Evolutionary conservation across 2,113 vertebrate genomes (phyloP), one percentile per base, ranked within the genome.

Genomic region (Solea solea): DNA sequence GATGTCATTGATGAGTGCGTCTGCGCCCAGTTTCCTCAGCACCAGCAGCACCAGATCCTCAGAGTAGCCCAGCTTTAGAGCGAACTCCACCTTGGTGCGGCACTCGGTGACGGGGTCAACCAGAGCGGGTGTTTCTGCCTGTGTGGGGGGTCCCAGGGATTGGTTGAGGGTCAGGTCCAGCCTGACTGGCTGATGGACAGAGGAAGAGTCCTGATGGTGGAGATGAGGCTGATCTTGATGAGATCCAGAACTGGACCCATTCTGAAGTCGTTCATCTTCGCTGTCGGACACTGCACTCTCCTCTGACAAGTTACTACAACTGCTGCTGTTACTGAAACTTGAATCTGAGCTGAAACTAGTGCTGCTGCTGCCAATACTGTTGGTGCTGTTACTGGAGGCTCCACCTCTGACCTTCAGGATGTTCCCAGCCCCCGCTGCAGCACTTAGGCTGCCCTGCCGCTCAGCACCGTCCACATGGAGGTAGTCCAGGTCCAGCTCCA

Each of bases 1-100:
- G 66, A 98, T 94, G 86, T 99, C 97, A 66, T 99, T 98, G 86
- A 97, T 98, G 88, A 99, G 96, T 81, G 97, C 96, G 34, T 95
- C 93, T 9, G 95, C 93, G 80, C 97, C 97, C 79, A 99, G 94
- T 87, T 99, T 99, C 87, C 93, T 95, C 46, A 99, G 91, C 65
- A 98, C 97, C 86, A 97, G 93, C 81, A 95, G 94, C 83, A 98
- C 94, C 82, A 98, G 95, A 69, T 97, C 96, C 90, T 98, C 96
- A 11, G 96, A 91, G 87, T 99, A 99, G 81, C 97, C 97, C 61
- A 99, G 92, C 81, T 99, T 99, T 67, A 98, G 95, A 72, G 97
- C 97, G 88, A 99, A 99, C 73, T 98, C 97, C 88, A 99, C 92
- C 91, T 99, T 98, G 48, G 93, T 93, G 92, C 95, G 96, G 90